phyloP scores from a whole-genome alignment of 2,113 vertebrate genomes.

The Cavia aperea region DNA sequence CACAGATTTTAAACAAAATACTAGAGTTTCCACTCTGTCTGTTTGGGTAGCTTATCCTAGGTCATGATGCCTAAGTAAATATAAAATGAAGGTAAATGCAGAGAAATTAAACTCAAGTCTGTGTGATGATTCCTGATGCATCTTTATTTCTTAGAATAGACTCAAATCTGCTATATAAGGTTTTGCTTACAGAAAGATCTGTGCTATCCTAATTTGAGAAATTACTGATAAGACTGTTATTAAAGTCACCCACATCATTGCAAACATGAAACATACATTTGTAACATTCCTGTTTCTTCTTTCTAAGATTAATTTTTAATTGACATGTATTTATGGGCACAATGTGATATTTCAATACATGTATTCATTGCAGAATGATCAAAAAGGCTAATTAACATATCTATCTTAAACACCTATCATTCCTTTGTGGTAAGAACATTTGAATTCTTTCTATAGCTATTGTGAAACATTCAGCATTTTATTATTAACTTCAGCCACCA shows the following conservation, averaged over 20 bases:
- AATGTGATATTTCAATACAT: neutral
- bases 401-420: neutral
- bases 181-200: neutral
- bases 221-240: neutral
- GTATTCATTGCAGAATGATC: neutral
- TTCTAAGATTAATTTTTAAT: neutral
- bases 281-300: neutral
- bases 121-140: neutral
- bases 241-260: neutral
- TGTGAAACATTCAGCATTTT: neutral
- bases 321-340: neutral
- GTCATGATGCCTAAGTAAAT: neutral
- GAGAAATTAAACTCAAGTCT: neutral
- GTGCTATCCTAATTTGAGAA: neutral
- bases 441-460: neutral
- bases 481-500: neutral
- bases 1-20: neutral
- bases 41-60: neutral
- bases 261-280: neutral
- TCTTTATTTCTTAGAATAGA: neutral
- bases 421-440: neutral
- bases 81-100: neutral
- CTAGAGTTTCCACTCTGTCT: neutral
- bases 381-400: neutral
- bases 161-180: neutral